A percentile compares a stretch with the other conserved stretches of the same genome.
Conservation (phyloP, 2,797 vertebrate species). For the Eospalax fontanierii region DNA sequence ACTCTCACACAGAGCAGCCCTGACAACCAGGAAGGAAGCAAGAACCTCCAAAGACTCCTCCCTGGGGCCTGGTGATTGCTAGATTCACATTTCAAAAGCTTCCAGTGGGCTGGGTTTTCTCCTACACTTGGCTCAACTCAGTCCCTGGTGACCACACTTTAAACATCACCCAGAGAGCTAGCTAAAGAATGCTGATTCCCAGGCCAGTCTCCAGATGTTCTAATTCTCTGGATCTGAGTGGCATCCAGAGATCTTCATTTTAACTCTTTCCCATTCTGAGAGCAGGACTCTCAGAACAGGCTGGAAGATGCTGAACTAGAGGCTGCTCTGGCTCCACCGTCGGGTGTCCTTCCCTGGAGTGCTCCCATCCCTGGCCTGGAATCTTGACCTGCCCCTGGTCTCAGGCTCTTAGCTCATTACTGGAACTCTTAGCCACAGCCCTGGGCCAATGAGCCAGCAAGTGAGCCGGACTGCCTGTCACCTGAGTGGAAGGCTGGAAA, state of each 20-base stretch:
- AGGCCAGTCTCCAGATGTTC: neutral
- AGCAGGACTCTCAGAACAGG: neutral
- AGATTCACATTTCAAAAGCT: neutral
- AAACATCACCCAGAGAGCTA: neutral
- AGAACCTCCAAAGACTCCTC: neutral
- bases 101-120: no score
- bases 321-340: accelerated
- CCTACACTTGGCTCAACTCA: neutral
- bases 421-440: slow-evolving; percentile 76
- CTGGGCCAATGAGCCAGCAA: neutral
- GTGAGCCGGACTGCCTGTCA: slow-evolving; percentile 79
- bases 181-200: neutral
- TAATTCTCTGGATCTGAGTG: neutral
- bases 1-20: neutral
- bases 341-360: neutral
- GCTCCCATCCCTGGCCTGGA: accelerated
- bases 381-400: neutral
- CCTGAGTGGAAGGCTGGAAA: slow-evolving; percentile 87
- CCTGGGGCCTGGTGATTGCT: neutral
- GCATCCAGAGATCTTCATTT: neutral
- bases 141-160: neutral
- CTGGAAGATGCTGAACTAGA: neutral
- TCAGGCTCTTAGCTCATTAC: slow-evolving; percentile 82
- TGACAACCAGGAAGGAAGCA: neutral
- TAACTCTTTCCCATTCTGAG: neutral